These are phyloP conservation scores for Scrobipalpa atriplicella DNA, from an alignment of 2,888 invertebrate genomes.

Conservation along the genomic window DNA sequence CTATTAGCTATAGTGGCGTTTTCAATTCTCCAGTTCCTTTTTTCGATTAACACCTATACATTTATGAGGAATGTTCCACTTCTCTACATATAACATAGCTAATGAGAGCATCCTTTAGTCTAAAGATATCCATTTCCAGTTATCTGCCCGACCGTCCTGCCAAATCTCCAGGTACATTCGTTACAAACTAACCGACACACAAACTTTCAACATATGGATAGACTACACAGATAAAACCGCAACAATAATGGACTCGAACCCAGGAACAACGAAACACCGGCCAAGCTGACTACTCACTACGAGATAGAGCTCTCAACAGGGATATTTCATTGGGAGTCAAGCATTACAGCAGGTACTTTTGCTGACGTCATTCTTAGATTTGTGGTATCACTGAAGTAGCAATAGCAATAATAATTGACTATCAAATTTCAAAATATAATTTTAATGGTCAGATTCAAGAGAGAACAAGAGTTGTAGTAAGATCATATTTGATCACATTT, in stretches of 20 bases:
- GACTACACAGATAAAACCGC: constrained; percentile 30
- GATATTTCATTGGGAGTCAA: not conserved
- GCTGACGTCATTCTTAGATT: not conserved
- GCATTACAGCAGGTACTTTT: not conserved
- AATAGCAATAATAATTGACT: too few relatives aligned
- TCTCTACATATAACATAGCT: not conserved
- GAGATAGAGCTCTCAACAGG: constrained; percentile 38
- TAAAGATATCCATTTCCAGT: not conserved
- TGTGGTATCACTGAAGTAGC: not conserved
- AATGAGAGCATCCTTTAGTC: not conserved
- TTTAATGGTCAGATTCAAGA: too few relatives aligned
- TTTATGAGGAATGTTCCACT: too few relatives aligned
- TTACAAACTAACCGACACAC: constrained; percentile 39
- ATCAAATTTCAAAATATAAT: too few relatives aligned
- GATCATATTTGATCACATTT: too few relatives aligned
- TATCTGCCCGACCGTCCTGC: not conserved
- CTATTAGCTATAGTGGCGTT: too few relatives aligned
- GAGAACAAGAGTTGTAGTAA: too few relatives aligned
- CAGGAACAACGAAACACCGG: constrained; percentile 35
- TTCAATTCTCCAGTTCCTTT: too few relatives aligned
- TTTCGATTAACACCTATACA: too few relatives aligned
- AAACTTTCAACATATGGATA: constrained; percentile 27
- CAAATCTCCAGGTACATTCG: constrained; percentile 14
- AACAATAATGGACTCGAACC: constrained; percentile 32
- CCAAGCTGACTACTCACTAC: constrained; percentile 27